Evolutionary conservation across 1,140 invertebrate genomes (phyloP).

Genomic region (Pygmarrhopalites habei): DNA sequence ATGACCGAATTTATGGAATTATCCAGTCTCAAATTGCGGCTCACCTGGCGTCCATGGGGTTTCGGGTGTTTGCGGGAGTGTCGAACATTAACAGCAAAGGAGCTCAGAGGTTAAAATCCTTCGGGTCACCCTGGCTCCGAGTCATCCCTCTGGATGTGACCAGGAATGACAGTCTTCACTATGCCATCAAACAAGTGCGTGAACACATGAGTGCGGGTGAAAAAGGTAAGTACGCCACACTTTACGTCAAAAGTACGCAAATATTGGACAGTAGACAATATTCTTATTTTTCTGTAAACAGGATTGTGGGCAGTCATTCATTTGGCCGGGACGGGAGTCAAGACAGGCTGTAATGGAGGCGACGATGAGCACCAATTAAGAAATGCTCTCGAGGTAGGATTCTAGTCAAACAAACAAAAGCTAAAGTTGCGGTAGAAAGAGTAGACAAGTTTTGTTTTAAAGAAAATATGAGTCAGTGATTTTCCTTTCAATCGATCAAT

Average conservation of each 20-base stretch:
- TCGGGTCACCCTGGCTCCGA: conserved; percentile 42
- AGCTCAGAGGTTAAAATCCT: conserved; percentile 39
- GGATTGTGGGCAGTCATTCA: conserved; percentile 75
- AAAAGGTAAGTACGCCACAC: conserved; percentile 59
- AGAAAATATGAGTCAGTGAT: too few relatives aligned
- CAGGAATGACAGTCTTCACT: conserved; percentile 66
- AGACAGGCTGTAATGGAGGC: conserved; percentile 44
- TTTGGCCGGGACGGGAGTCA: conserved; percentile 62
- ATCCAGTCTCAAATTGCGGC: conserved; percentile 48
- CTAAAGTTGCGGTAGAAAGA: too few relatives aligned
- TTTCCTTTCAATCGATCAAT: too few relatives aligned
- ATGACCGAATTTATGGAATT: too few relatives aligned
- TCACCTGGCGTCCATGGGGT: conserved; percentile 58
- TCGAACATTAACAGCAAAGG: conserved; percentile 43
- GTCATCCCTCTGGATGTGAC: conserved; percentile 68
- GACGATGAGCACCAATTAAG: conserved; percentile 62
- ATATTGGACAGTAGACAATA: background rate
- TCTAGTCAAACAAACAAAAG: too few relatives aligned
- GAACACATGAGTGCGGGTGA: conserved; percentile 71
- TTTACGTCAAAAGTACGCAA: too few relatives aligned
- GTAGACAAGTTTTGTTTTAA: too few relatives aligned
- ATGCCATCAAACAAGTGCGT: conserved; percentile 65
- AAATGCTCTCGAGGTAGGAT: conserved; percentile 48
- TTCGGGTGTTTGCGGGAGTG: conserved; percentile 68
- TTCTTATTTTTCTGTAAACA: conserved; percentile 44